phyloP scores from a whole-genome alignment of 2,797 vertebrate species.

The Crossoptilon crossoptilon region DNA sequence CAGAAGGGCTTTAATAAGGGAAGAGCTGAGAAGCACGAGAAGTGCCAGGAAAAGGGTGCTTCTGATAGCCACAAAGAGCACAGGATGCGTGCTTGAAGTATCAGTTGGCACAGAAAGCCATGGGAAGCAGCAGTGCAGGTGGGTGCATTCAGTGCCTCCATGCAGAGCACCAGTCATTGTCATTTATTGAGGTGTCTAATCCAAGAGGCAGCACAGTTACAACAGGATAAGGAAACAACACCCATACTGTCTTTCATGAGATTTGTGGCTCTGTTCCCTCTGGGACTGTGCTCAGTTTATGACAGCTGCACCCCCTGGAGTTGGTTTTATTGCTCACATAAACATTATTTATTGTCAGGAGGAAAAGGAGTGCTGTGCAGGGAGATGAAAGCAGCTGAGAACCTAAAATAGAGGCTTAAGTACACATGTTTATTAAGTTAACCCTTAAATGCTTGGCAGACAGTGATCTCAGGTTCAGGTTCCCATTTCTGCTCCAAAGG shows the following conservation, averaged over 20 bases:
- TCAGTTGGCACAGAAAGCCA: not conserved
- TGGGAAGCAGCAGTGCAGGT: not conserved
- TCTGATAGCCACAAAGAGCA: not conserved
- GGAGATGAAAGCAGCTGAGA: conserved; percentile 33
- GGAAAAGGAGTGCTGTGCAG: not conserved
- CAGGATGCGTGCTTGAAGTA: not conserved
- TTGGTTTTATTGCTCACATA: conserved; percentile 32
- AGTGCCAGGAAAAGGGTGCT: not conserved
- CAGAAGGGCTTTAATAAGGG: not conserved
- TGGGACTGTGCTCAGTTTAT: conserved; percentile 1
- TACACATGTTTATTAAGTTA: not conserved
- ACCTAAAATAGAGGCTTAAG: conserved; percentile 22
- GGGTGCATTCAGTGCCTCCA: not conserved
- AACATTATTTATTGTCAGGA: conserved; percentile 39
- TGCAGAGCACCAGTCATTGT: not conserved
- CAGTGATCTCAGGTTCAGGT: not conserved
- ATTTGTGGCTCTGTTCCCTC: not conserved
- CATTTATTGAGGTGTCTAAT: not conserved
- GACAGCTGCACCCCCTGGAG: conserved; percentile 11
- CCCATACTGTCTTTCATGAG: not conserved
- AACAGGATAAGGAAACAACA: conserved; percentile 3
- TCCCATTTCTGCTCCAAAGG: not conserved
- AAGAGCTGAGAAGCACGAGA: not conserved
- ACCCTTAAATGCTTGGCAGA: not conserved
- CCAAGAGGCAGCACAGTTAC: not conserved